Conservation (phyloP, 2,888 invertebrate species). For the Nudaria mundana region DNA sequence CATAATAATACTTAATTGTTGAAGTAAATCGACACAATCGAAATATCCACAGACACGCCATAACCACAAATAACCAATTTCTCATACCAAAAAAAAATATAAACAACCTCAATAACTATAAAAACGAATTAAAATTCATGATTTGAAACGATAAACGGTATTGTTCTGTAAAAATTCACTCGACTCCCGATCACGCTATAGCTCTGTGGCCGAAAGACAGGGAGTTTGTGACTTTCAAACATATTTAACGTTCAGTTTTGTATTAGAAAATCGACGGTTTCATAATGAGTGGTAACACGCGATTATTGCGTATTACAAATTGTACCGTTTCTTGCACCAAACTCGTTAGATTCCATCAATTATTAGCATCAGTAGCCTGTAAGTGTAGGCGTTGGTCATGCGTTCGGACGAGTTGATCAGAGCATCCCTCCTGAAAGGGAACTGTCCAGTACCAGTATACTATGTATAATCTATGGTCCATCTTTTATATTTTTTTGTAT, state of each 20-base stretch:
- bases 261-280: slow-evolving; percentile 14
- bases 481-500: no score
- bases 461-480: no score
- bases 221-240: slow-evolving; percentile 24
- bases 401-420: no score
- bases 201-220: slow-evolving; percentile 15
- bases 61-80: neutral
- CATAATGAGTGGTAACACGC: slow-evolving; percentile 23
- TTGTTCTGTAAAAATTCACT: slow-evolving; percentile 22
- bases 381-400: no score
- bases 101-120: slow-evolving; percentile 13
- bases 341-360: no score
- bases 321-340: no score
- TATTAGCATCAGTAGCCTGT: no score
- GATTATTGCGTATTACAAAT: slow-evolving; percentile 13
- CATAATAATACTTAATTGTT: no score
- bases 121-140: slow-evolving; percentile 23
- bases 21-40: no score
- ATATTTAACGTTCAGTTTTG: slow-evolving; percentile 21
- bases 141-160: slow-evolving; percentile 23
- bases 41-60: neutral
- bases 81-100: neutral
- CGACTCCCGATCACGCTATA: slow-evolving; percentile 22
- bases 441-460: no score
- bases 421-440: no score